phyloP scores from a whole-genome alignment of 2,888 invertebrate genomes.

The Selenia dentaria region DNA sequence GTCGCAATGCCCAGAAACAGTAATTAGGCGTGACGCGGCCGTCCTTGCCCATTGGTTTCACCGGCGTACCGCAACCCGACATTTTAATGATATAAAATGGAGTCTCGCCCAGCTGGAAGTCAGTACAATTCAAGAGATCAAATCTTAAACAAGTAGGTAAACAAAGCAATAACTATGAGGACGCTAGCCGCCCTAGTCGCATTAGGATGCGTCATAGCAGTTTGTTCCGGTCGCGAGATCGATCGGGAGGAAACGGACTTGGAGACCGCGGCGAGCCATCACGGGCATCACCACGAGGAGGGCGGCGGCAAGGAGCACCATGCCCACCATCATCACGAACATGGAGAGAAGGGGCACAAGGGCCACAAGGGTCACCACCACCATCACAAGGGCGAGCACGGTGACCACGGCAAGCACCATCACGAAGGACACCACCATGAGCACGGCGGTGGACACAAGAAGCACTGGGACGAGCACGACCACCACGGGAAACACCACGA shows the following conservation, averaged over 20 bases:
- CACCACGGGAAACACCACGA: constrained; percentile 91
- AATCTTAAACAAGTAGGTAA: constrained; percentile 58
- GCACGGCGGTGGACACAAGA: constrained; percentile 91
- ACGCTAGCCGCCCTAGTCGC: constrained; percentile 73
- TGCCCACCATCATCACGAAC: constrained; percentile 87
- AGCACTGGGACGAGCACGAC: constrained; percentile 90
- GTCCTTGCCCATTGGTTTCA: constrained; percentile 82
- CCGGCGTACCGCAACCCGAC: constrained; percentile 71
- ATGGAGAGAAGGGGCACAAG: constrained; percentile 91
- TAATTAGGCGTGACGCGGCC: constrained; percentile 69
- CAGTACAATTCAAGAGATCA: constrained; percentile 70
- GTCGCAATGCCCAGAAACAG: constrained; percentile 62
- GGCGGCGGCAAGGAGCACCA: constrained; percentile 89
- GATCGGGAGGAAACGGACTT: constrained; percentile 66
- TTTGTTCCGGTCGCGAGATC: constrained; percentile 67
- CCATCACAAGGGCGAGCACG: constrained; percentile 91
- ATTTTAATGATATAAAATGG: constrained; percentile 77
- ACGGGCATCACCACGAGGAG: constrained; percentile 84
- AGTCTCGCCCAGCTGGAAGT: constrained; percentile 56
- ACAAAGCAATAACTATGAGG: constrained; percentile 59
- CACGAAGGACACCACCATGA: constrained; percentile 90
- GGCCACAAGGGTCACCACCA: constrained; percentile 91
- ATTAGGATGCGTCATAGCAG: constrained; percentile 63
- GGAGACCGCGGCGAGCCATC: constrained; percentile 78
- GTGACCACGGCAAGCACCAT: constrained; percentile 90